Percentiles rank a stretch among this genome's conserved stretches.
Evolutionary conservation across 2,888 invertebrate genomes (phyloP).

Genomic region (Drosophila mulleri): DNA sequence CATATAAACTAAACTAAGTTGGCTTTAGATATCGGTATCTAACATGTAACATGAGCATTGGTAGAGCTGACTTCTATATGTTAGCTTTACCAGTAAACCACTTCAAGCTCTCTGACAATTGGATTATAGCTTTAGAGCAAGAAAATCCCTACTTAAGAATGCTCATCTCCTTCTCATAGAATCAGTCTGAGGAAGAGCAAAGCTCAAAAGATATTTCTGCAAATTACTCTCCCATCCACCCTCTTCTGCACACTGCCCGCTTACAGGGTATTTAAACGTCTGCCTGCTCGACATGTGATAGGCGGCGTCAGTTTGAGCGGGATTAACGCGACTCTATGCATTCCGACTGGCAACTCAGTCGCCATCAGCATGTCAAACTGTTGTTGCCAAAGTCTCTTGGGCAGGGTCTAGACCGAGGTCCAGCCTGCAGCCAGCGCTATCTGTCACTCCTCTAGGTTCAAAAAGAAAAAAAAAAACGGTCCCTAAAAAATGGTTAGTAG

Average conservation of each 20-base stretch:
- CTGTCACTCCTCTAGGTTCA: slow-evolving; percentile 5
- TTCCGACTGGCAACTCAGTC: slow-evolving; percentile 1
- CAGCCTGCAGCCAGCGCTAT: not conserved
- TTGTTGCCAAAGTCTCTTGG: slow-evolving; percentile 27
- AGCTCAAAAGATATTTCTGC: no score
- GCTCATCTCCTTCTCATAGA: no score
- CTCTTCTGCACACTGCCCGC: accelerated
- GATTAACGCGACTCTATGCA: slow-evolving; percentile 53
- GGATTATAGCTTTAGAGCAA: no score
- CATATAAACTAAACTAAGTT: no score
- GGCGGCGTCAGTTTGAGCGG: slow-evolving; percentile 61
- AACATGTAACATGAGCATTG: no score
- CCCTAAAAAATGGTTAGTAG: slow-evolving; percentile 40
- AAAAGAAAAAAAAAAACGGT: slow-evolving; percentile 2
- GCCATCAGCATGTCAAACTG: slow-evolving; percentile 29
- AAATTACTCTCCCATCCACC: not conserved
- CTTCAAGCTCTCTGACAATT: no score
- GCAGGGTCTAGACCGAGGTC: slow-evolving; percentile 10
- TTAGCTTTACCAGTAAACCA: no score
- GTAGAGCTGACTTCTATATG: no score
- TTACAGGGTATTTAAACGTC: slow-evolving; percentile 24
- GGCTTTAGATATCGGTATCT: no score
- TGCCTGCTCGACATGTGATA: slow-evolving; percentile 71
- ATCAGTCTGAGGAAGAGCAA: no score
- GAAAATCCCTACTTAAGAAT: no score